phyloP scores from a whole-genome alignment of 2,113 vertebrate genomes.

The Paracyprichromis sp. region DNA sequence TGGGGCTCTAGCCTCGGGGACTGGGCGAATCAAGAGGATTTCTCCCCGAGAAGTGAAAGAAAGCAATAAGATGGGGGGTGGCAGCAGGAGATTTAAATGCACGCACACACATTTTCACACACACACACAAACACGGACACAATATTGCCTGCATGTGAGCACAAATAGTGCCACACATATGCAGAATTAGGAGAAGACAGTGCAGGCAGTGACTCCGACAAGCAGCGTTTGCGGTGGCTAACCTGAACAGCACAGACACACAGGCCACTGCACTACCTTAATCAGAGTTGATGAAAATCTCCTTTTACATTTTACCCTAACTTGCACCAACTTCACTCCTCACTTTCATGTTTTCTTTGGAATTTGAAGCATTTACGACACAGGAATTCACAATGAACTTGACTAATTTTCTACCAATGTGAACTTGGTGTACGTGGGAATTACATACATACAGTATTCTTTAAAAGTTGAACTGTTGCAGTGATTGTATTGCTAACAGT shows the following conservation, averaged over 20 bases:
- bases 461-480: background rate
- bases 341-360: background rate
- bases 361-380: background rate
- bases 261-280: background rate
- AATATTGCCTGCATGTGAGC: constrained; percentile 3
- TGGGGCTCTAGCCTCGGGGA: constrained; percentile 73
- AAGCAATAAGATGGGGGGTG: constrained; percentile 65
- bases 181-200: constrained; percentile 6
- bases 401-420: background rate
- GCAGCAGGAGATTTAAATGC: constrained; percentile 37
- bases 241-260: background rate
- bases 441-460: background rate
- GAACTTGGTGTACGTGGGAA: background rate
- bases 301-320: background rate
- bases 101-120: constrained; percentile 1
- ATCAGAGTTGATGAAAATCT: background rate
- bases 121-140: background rate
- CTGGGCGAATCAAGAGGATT: constrained; percentile 72
- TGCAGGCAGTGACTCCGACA: background rate
- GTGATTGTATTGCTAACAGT: background rate
- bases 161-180: background rate
- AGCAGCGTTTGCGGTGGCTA: background rate
- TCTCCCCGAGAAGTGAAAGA: constrained; percentile 67
- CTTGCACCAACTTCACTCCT: background rate
- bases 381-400: background rate